These are phyloP conservation scores for Thaumatotibia leucotreta DNA, from an alignment of 1,140 invertebrate genomes.

Conservation along the genomic window DNA sequence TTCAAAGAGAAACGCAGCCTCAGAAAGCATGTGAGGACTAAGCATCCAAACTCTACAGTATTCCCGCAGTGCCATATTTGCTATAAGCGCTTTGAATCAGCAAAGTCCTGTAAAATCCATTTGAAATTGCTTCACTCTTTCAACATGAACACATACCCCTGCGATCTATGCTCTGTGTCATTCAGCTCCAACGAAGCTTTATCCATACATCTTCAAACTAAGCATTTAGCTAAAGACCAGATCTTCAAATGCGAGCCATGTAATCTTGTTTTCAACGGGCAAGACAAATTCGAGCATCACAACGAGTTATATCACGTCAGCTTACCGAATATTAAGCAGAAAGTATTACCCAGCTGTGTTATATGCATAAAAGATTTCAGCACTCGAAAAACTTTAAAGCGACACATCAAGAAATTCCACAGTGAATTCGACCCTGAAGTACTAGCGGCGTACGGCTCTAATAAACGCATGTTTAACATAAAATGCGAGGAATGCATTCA, in stretches of 20 bases:
- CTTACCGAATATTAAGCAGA: conserved; percentile 22
- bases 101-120: conserved; percentile 61
- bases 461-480: conserved; percentile 29
- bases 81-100: conserved; percentile 53
- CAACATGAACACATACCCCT: conserved; percentile 49
- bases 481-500: conserved; percentile 53
- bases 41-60: conserved; percentile 43
- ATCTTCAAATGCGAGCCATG: conserved; percentile 59
- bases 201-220: conserved; percentile 41
- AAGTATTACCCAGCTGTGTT: conserved; percentile 42
- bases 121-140: conserved; percentile 53
- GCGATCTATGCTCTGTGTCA: conserved; percentile 44
- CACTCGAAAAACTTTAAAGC: conserved; percentile 50
- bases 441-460: conserved; percentile 40
- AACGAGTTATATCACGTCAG: conserved; percentile 31
- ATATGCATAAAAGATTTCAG: conserved; percentile 63
- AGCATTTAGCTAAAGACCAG: conserved; percentile 47
- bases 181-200: conserved; percentile 42
- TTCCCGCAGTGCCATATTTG: conserved; percentile 61
- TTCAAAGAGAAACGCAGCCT: conserved; percentile 61
- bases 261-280: conserved; percentile 49
- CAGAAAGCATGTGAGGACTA: conserved; percentile 49
- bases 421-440: conserved; percentile 47
- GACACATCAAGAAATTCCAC: conserved; percentile 60
- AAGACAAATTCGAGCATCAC: conserved; percentile 47